phyloP scores from a whole-genome alignment of 2,888 invertebrate genomes.

The Apamea sordens region DNA sequence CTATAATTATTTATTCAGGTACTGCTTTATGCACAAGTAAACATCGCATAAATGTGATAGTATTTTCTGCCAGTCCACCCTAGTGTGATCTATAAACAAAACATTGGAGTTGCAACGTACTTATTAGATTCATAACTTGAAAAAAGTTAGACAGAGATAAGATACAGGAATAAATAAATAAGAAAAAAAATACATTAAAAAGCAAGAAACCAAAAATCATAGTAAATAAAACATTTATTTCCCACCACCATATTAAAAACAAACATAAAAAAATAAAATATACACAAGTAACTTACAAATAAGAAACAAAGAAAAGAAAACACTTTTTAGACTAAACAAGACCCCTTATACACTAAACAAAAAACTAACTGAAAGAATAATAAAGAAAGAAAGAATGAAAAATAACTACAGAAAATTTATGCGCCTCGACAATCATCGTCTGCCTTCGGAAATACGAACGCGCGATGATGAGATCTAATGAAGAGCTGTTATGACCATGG shows the following conservation, averaged over 20 bases:
- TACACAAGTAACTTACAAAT: not conserved
- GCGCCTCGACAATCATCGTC: not conserved
- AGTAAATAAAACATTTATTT: slow-evolving; percentile 15
- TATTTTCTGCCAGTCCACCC: not conserved
- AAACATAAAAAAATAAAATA: not conserved
- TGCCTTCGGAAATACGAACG: not conserved
- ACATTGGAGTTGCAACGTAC: not conserved
- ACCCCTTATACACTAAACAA: not conserved
- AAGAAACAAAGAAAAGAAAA: not conserved
- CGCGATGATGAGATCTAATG: not conserved
- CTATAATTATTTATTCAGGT: not conserved
- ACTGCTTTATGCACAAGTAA: not conserved
- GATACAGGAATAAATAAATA: not conserved
- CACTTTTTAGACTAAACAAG: not conserved
- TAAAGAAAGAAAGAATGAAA: not conserved
- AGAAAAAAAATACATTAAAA: not conserved
- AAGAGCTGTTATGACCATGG: not conserved
- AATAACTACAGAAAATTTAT: not conserved
- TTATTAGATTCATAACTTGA: not conserved
- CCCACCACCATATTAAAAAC: slow-evolving; percentile 3
- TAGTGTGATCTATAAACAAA: not conserved
- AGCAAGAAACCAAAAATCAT: not conserved
- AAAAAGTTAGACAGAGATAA: not conserved
- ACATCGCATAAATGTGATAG: not conserved
- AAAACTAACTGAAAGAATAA: not conserved